phyloP scores from a whole-genome alignment of 2,888 invertebrate species.

The Serripes groenlandicus region DNA sequence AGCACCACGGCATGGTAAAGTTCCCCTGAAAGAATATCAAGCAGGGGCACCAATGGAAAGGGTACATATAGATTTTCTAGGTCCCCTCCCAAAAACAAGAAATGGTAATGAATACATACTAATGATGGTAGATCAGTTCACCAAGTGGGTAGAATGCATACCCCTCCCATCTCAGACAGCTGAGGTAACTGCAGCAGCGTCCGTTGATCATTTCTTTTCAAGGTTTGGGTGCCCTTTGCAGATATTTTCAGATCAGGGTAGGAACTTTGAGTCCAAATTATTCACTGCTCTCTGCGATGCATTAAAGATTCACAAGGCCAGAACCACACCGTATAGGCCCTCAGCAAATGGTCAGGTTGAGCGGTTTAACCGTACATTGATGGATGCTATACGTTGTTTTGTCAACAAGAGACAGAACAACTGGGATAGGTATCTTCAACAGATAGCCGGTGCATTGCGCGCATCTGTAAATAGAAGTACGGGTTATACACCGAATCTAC shows the following conservation, averaged over 20 bases:
- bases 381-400: conserved; percentile 19
- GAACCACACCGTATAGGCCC: conserved; percentile 16
- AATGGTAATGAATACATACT: conserved; percentile 33
- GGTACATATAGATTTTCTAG: conserved; percentile 41
- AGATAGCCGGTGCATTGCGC: conserved; percentile 17
- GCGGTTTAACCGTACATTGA: conserved; percentile 8
- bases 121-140: no score
- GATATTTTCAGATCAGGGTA: no score
- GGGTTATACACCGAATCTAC: conserved; percentile 15
- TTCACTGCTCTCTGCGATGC: background rate
- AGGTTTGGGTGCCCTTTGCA: conserved; percentile 24
- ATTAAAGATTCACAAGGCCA: conserved; percentile 14
- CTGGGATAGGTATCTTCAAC: conserved; percentile 14
- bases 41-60: conserved; percentile 88
- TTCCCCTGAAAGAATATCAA: conserved; percentile 90
- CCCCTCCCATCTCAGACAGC: conserved; percentile 26
- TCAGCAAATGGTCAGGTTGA: conserved; percentile 21
- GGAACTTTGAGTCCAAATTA: conserved; percentile 6
- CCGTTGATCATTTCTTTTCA: conserved; percentile 13
- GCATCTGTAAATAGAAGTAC: conserved; percentile 16
- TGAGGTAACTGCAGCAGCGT: conserved; percentile 23
- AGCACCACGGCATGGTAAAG: conserved; percentile 2
- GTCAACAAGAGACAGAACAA: background rate
- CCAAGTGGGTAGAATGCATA: conserved; percentile 39
- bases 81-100: conserved; percentile 26